Evolutionary conservation across 2,797 vertebrate species (phyloP), one percentile per base, ranked within the genome.

Genomic region (Lemur catta): DNA sequence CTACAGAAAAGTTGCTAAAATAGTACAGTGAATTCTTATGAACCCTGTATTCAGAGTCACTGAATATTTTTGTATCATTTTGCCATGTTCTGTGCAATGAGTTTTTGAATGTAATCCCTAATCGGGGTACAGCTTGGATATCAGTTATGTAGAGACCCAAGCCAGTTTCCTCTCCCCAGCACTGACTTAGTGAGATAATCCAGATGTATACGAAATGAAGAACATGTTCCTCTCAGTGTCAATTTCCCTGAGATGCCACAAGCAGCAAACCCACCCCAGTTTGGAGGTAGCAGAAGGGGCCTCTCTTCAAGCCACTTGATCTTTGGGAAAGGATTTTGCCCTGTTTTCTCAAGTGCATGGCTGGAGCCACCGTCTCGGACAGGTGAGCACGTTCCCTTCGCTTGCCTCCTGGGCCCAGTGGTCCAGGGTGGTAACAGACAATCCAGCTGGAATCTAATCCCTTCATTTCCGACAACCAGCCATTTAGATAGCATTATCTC

Each of bases 391-490:
- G 9, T 28, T 38, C 15, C 8, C 50, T 24, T 1, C 7, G 1
- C 67, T 65, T 94, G 52, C 52, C 18, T 89, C 20, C 22, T 26
- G 9, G 81, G 63, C 61, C 52, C 75, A 28, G 43, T n/a, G 52
- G 74, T 43, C 61, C 59, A 20, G 22, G 28, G 30, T 78, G 61
- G 84, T 50, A 59, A 91, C 38, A 85, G 71, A 72, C 28, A 61
- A 48, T 35, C 33, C 84, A 2, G 2, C 0, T 69, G 96, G 94
- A 96, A 97, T 93, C 61, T 48, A 28, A 96, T 79, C 94, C 33
- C 91, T 93, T 84, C 65, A 33, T 84, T 97, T 97, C 93, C 6
- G 7, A 91, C 84, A 94, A 26, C 20, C 2, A 48, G 30, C 50
- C 78, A 26, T 82, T 89, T 75, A 84, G 91, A 90, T 28, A 22